Evolutionary conservation across 2,113 vertebrate species (phyloP).

Genomic region (Ochotona princeps): DNA sequence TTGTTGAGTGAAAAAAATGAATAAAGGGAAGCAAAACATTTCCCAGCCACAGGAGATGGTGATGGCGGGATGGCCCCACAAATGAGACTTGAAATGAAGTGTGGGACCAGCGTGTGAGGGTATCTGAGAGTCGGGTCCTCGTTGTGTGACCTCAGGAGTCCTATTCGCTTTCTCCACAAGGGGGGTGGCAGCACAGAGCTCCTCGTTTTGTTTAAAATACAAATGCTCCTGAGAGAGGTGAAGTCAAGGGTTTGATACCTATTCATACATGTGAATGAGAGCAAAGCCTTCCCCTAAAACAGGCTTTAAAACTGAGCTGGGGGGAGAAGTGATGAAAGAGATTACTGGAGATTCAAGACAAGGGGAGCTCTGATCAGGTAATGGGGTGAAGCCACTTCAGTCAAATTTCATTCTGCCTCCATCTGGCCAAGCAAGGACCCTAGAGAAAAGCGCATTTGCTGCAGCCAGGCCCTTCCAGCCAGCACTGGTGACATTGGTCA

Average conservation of each 20-base stretch:
- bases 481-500: not conserved
- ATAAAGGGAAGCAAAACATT: not conserved
- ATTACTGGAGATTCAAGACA: not conserved
- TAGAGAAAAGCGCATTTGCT: not conserved
- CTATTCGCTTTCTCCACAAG: not conserved
- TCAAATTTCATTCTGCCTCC: not conserved
- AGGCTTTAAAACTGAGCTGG: conserved; percentile 22
- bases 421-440: not conserved
- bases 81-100: not conserved
- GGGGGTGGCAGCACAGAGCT: not conserved
- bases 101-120: not conserved
- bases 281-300: not conserved
- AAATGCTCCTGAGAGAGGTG: not conserved
- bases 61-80: not conserved
- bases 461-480: not conserved
- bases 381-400: not conserved
- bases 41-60: not conserved
- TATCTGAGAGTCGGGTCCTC: not conserved
- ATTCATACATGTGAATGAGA: not conserved
- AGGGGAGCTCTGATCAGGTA: not conserved
- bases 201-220: conserved; percentile 33
- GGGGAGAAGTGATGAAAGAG: not conserved
- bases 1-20: conserved; percentile 13
- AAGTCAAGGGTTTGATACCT: not conserved
- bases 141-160: not conserved